A percentile compares a stretch with the other conserved stretches of the same genome.
These are phyloP conservation scores for Mormyrus iriodes DNA, from an alignment of 2,113 vertebrate species.

Conservation along the genomic window DNA sequence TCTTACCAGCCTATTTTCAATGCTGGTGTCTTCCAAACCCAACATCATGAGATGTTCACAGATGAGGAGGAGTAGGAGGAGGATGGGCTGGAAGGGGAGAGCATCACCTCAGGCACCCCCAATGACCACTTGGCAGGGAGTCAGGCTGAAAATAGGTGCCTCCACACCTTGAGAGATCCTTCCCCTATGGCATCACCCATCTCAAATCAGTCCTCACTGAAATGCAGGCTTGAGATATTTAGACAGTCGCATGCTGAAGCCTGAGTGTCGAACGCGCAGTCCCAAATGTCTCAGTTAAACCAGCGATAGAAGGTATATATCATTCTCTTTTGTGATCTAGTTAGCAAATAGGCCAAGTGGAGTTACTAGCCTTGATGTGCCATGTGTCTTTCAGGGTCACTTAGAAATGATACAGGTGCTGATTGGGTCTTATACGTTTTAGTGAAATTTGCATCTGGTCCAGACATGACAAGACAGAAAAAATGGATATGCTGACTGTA, in stretches of 20 bases:
- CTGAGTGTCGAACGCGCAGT: background rate
- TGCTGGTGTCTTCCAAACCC: constrained; percentile 8
- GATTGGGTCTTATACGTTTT: background rate
- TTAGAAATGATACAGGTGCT: too few species aligned
- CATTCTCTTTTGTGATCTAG: background rate
- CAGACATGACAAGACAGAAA: background rate
- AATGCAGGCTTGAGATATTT: background rate
- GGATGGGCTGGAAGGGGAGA: background rate
- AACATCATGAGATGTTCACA: background rate
- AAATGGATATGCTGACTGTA: background rate
- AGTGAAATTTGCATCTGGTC: background rate
- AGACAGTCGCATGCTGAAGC: background rate
- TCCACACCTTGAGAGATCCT: background rate
- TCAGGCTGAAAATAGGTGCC: background rate
- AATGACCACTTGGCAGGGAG: background rate
- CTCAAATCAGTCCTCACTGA: background rate
- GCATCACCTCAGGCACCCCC: background rate
- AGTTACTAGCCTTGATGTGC: background rate
- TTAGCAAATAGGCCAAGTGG: background rate
- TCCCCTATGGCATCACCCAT: background rate
- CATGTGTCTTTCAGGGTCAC: background rate
- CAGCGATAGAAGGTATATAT: background rate
- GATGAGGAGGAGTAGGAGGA: background rate
- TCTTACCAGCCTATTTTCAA: background rate
- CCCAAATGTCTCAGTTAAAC: background rate